Evolutionary conservation across 2,888 invertebrate genomes (phyloP), one percentile per base, ranked within the genome.

Genomic region (Anarsia innoxiella): DNA sequence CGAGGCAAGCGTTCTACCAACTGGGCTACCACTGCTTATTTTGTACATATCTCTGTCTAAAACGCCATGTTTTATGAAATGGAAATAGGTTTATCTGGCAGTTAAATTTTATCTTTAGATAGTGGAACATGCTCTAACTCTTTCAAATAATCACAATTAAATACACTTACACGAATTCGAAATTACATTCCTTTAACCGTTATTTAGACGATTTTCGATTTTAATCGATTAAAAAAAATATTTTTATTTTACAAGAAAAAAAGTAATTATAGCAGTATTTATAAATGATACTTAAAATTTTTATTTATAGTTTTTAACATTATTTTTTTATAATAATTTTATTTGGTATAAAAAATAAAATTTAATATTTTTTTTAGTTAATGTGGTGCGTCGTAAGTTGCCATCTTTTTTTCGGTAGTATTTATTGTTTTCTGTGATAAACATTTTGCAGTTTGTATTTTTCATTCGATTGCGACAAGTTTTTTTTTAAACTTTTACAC

Each of bases 371-470:
- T 50, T 40, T 48, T 53, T 54, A 40, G 49, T 61, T 54, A 60
- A 55, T 54, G 51, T 64, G 80, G 79, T 76, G 80, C 77, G 15
- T 28, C 75, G 70, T 60, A 60, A 73, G 76, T 77, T 79, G 80
- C 79, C 79, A 79, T 79, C 66, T 61, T 62, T 56, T 59, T 66
- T 75, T 71, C 68, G 63, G 69, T 76, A 70, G 76, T 80, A 74
- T 76, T 78, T 76, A 76, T 80, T 76, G 53, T 76, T 78, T 82
- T 77, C 83, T 82, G 82, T 83, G 83, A 83, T 83, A 83, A 71
- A 66, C 56, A 56, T 67, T 63, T 56, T 28, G 13, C 31, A 14
- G n/a, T n/a, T n/a, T n/a, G n/a, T n/a, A n/a, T n/a, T n/a, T n/a
- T n/a, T n/a, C n/a, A n/a, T n/a, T n/a, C n/a, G n/a, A n/a, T n/a